Evolutionary conservation across 2,888 invertebrate genomes (phyloP).

Genomic region (Eilema depressum): DNA sequence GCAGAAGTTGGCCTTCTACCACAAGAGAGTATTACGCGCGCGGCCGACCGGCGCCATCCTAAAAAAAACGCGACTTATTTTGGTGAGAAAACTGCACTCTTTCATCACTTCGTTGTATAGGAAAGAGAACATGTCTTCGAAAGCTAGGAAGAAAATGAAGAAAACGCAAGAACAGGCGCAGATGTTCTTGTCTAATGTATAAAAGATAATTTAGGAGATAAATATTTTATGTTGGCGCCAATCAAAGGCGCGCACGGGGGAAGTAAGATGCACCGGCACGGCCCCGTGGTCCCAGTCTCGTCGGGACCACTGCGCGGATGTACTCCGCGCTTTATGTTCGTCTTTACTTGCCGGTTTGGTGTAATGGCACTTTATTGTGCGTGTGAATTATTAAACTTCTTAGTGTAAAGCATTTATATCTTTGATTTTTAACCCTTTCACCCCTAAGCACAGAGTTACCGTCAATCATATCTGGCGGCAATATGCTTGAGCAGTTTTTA

Average conservation of each 20-base stretch:
- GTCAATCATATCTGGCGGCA: too few species aligned
- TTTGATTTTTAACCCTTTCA: slow-evolving; percentile 44
- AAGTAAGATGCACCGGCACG: slow-evolving; percentile 45
- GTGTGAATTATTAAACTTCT: slow-evolving; percentile 79
- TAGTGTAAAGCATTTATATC: slow-evolving; percentile 76
- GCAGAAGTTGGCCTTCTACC: slow-evolving; percentile 61
- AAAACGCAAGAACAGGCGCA: slow-evolving; percentile 69
- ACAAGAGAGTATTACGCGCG: slow-evolving; percentile 56
- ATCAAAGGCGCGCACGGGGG: slow-evolving; percentile 49
- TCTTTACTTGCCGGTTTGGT: slow-evolving; percentile 72
- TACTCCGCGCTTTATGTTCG: slow-evolving; percentile 55
- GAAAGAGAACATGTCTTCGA: slow-evolving; percentile 60
- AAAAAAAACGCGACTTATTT: slow-evolving; percentile 59
- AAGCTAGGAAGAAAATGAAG: slow-evolving; percentile 66
- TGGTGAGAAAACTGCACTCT: slow-evolving; percentile 62
- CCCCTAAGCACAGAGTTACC: not conserved
- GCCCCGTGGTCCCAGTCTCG: slow-evolving; percentile 51
- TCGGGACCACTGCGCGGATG: slow-evolving; percentile 43
- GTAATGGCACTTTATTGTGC: slow-evolving; percentile 78
- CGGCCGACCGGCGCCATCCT: slow-evolving; percentile 54
- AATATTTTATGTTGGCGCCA: slow-evolving; percentile 59
- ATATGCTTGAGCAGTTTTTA: too few species aligned
- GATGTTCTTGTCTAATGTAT: slow-evolving; percentile 73
- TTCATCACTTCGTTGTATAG: slow-evolving; percentile 59
- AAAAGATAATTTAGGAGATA: slow-evolving; percentile 60